Evolutionary conservation across 2,888 invertebrate species (phyloP), one percentile per base, ranked within the genome.

Genomic region (Netelia fuscicornis): DNA sequence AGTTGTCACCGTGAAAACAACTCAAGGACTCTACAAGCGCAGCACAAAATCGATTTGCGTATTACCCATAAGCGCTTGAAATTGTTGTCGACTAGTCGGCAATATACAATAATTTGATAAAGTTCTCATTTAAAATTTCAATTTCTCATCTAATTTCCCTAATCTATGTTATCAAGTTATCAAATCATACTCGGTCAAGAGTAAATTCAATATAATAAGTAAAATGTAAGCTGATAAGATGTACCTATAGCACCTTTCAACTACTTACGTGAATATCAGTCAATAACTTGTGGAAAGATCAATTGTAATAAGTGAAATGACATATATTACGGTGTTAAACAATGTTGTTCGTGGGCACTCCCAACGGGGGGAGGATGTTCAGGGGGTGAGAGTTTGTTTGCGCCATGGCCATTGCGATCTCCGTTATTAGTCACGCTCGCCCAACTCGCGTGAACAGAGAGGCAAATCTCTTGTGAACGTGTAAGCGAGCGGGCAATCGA

Each of bases 1-100:
- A 74, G 87, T 90, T 0, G 89, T 86, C 10, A 86, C 87, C 1
- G 65, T 90, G 25, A 85, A 85, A 70, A 89, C 89, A 10, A 20
- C 68, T 3, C 80, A 56, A 8, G 85, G 85, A 3, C 54, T 77
- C 3, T 87, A 84, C 70, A 87, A 86, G 52, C 65, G 84, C 56
- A 83, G 84, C 52, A 81, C 83, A 23, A 86, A 81, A 0, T 70
- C 62, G 42, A 25, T 86, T 17, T 87, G 84, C 58, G 37, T 68
- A 44, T 74, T 83, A 37, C 86, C 86, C 8, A 56, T 56, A 58
- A 56, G 2, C 17, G 0, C 6, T 67, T 77, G 9, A 68, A 72
- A 67, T 13, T 25, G 2, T 68, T 2, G 23, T 17, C 48, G 1
- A 20, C 25, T 25, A 68, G 52, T 11, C 68, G 9, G 11, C 48